Base-by-base conservation (phyloP, 1,140 invertebrate genomes). In the Trypoxylus dichotomus region DNA sequence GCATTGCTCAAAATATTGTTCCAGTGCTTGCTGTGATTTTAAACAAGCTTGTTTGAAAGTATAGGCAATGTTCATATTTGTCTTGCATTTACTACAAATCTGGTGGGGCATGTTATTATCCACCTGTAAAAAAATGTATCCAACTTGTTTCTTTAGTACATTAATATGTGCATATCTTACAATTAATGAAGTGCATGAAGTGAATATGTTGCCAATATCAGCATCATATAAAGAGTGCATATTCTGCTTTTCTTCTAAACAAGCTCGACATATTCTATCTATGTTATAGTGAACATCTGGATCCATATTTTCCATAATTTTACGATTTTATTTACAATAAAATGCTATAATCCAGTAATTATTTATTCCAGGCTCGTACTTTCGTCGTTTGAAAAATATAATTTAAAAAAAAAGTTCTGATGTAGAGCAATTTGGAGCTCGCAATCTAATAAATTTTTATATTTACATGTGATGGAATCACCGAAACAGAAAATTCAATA, bases 251-350 rank as follows among this genome's bases (percentile, higher is more conserved):
- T 80, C 79, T 71, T 75, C 47, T 37, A 83, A 74, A 76, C 82
- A 83, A 10, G 77, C 79, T 78, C 82, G 75, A 76, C 82, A 83
- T 25, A 81, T 75, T 80, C 81, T 83, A 68, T 74, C 75, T 58
- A 80, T 42, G 19, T 78, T 63, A 74, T 27, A 73, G 73, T 74
- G 24, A 15, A 68, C 2, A 68, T 68, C 27, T 15, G 21, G 5
- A n/a, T 54, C 47, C 47, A 54, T n/a, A 54, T n/a, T 54, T 0
- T 54, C 32, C 32, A 37, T 37, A 7, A 8, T 37, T 37, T 37
- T 37, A 5, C 1, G 10, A 37, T 37, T 37, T 5, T 2, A 37
- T 37, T 5, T 37, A 37, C 5, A 2, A 7, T 37, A 8, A 37
- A 37, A 37, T 37, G 10, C 32, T 37, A 2, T 37, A 7, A 37